Conservation (phyloP, 2,888 invertebrate species). For the Drosophila fungiperda region DNA sequence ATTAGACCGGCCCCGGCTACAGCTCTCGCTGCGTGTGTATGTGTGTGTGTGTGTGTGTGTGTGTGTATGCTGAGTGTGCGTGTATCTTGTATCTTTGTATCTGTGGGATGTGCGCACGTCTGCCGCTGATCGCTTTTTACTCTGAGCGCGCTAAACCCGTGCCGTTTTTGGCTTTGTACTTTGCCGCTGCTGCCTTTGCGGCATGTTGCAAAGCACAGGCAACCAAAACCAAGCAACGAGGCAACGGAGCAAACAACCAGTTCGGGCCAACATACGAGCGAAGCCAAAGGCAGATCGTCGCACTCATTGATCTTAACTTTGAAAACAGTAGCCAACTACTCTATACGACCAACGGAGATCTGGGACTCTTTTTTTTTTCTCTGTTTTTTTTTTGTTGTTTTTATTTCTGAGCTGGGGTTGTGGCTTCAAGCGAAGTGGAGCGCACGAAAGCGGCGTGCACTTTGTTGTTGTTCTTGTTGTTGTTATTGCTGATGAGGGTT, state of each 20-base stretch:
- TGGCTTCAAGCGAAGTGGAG: constrained; percentile 71
- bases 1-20: constrained; percentile 70
- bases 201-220: constrained; percentile 82
- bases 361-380: constrained; percentile 48
- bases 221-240: constrained; percentile 9
- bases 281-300: constrained; percentile 67
- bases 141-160: constrained; percentile 84
- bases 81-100: constrained; percentile 51
- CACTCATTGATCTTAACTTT: constrained; percentile 82
- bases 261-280: constrained; percentile 39
- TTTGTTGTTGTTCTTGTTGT: constrained; percentile 67
- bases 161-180: constrained; percentile 83
- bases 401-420: constrained; percentile 21
- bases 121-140: constrained; percentile 80
- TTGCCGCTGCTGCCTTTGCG: constrained; percentile 80
- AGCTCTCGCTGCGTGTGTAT: constrained; percentile 25
- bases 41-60: constrained; percentile 31
- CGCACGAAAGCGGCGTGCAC: constrained; percentile 76
- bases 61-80: constrained; percentile 26
- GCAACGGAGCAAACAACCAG: constrained; percentile 16
- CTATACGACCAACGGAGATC: constrained; percentile 31
- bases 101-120: constrained; percentile 70
- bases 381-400: constrained; percentile 18
- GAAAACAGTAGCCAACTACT: constrained; percentile 81
- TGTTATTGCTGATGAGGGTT: constrained; percentile 68